phyloP scores from a whole-genome alignment of 2,113 vertebrate species.

The rat (Rattus norvegicus) region GRCr8 NC_086024.1:109882001-109882500 shows the following conservation, averaged over 20 bases:
- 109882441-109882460: slow-evolving; percentile 70
- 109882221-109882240: slow-evolving; percentile 83
- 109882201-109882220: slow-evolving; percentile 82
- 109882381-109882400: slow-evolving; percentile 78
- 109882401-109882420: slow-evolving; percentile 78
- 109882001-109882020: slow-evolving; percentile 89
- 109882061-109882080: slow-evolving; percentile 99
- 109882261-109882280: slow-evolving; percentile 84
- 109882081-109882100: slow-evolving; percentile 98
- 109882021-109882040: slow-evolving; percentile 89
- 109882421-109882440: slow-evolving; percentile 82
- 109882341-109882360: slow-evolving; percentile 73
- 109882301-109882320: slow-evolving; percentile 79
- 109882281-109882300: slow-evolving; percentile 77
- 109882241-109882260: slow-evolving; percentile 86
- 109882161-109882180: slow-evolving; percentile 94
- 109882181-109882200: slow-evolving; percentile 86
- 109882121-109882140: slow-evolving; percentile 89
- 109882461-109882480: slow-evolving; percentile 75
- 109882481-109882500: slow-evolving; percentile 75
- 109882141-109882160: slow-evolving; percentile 89
- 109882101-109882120: slow-evolving; percentile 93
- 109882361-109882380: slow-evolving; percentile 74
- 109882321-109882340: slow-evolving; percentile 80
- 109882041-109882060: slow-evolving; percentile 94